Evolutionary conservation across 2,113 vertebrate species (phyloP), one percentile per base, ranked within the genome.

Genomic region (Willisornis vidua): DNA sequence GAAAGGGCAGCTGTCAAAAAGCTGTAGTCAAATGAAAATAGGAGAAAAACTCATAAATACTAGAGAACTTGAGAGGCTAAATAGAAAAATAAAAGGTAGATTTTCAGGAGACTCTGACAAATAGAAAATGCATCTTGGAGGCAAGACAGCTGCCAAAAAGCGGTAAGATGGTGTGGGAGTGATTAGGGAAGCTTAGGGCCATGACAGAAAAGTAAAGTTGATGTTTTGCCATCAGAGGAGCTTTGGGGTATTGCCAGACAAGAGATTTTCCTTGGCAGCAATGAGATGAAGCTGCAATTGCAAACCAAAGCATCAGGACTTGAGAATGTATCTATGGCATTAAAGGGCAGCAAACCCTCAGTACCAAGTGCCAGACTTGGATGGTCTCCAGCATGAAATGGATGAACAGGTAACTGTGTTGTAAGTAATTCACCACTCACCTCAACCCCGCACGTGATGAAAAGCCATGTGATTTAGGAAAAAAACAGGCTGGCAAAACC

Each of bases 271-370:
- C 48, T 70, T 3, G 3, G 70, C 57, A 41, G 28, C 1, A 1
- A 41, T 66, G 59, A 70, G 55, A 70, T 3, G 9, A 65, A 93
- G 45, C 16, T 5, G 5, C 18, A 1, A 1, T 14, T 73, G 63
- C 75, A 83, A 79, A 76, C 20, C 1, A 4, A 83, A 93, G 51
- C 10, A n/a, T 23, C 79, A 31, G 18, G 54, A 55, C 48, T 59
- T 35, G 33, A n/a, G 17, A 67, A 33, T 0, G 0, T 0, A 10
- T 15, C 48, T 1, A 3, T 54, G 39, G 33, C 7, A 5, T 7
- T 4, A 25, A 71, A 78, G 28, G 25, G 57, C 71, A 91, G 48
- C 43, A 72, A 52, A 29, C 18, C 26, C 20, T 46, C 8, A 23
- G 46, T 12, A n/a, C 35, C 41, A 13, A 3, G 1, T 31, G 28